These are phyloP conservation scores for Barypeithes pellucidus DNA, from an alignment of 2,888 invertebrate species.

Conservation along the genomic window DNA sequence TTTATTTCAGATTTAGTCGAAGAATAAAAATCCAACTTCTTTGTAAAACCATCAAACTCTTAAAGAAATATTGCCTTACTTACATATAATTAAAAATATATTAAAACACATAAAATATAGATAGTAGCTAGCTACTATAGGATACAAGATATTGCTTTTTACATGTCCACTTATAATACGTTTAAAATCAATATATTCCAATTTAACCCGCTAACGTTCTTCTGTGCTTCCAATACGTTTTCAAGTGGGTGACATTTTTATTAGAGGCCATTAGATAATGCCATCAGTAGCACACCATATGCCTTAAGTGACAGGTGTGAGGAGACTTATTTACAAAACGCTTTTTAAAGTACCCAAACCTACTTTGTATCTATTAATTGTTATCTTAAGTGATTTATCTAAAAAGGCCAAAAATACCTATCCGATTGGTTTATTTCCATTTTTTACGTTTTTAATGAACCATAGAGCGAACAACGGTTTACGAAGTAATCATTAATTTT, in stretches of 20 bases:
- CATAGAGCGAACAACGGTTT: background rate
- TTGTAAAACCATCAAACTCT: no score
- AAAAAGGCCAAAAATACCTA: background rate
- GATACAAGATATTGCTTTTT: background rate
- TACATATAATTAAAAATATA: no score
- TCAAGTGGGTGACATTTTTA: slow-evolving; percentile 26
- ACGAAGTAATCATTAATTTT: no score
- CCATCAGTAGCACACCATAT: slow-evolving; percentile 26
- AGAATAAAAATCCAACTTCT: no score
- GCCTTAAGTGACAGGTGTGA: slow-evolving; percentile 37
- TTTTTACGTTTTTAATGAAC: background rate
- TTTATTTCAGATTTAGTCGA: no score
- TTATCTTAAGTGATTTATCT: slow-evolving; percentile 20
- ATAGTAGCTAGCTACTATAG: background rate
- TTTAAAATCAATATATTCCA: background rate
- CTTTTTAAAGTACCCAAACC: slow-evolving; percentile 21
- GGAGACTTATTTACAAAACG: slow-evolving; percentile 24
- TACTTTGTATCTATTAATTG: background rate
- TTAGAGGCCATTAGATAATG: slow-evolving; percentile 18
- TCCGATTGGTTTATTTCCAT: background rate
- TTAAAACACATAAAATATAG: background rate
- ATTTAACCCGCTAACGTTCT: background rate
- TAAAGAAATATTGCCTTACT: no score
- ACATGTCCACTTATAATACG: background rate
- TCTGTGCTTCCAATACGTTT: background rate